Base-by-base conservation (phyloP, 2,797 vertebrate genomes). In the Varecia variegata region DNA sequence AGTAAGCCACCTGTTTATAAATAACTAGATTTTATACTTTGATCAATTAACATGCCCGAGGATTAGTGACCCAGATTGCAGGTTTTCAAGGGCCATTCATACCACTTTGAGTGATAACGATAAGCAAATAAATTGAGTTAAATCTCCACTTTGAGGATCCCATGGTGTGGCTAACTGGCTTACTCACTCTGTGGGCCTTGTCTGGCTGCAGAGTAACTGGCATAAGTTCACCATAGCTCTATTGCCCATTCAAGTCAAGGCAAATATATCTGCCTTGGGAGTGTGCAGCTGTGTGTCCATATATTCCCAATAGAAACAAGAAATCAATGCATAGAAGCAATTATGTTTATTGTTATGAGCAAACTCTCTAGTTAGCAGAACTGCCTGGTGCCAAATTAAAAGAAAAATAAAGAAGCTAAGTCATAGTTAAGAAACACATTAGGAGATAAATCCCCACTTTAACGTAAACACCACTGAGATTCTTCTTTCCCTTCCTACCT, bases 321-420 rank as follows among this genome's bases (percentile, higher is more conserved):
- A 98, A 97, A 97, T 98, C 88, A 85, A 20, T 98, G 88, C 0
- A 2, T 73, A 93, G 90, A 96, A 96, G 81, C 86, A 96, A 88
- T 97, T 96, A 95, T 81, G 84, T 96, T 97, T 90, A 96, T 95
- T 95, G 54, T 93, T 94, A 62, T 23, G 32, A 77, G 68, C 79
- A 89, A 58, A 97, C 95, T 95, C 88, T 96, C 87, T 82, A 91
- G 35, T 94, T 98, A 98, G 80, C 90, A 97, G 77, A 97, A 94
- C 35, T 94, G 86, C 95, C 89, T 94, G 83, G 79, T 98, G n/a
- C 35, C 94, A 65, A 9, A 94, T 97, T 92, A 81, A 93, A 96
- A 93, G 83, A 97, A 97, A 97, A 83, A 56, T 77, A 93, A 90
- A 80, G 8, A 83, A 58, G 43, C 71, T 68, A 87, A 67, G 60